phyloP scores from a whole-genome alignment of 2,888 invertebrate species.

The Fissipunctia ypsillon region DNA sequence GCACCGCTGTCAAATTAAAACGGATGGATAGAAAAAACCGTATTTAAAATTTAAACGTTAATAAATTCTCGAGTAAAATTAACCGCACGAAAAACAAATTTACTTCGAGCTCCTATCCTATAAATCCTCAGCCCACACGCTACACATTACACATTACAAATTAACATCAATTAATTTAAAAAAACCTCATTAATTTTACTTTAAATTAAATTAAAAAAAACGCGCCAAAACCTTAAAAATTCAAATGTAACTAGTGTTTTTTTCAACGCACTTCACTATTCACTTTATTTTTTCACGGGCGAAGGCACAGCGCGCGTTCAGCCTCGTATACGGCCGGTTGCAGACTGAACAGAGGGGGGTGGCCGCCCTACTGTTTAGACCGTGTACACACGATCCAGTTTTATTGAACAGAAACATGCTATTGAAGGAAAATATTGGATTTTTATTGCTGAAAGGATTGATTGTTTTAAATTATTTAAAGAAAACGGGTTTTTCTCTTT shows the following conservation, averaged over 20 bases:
- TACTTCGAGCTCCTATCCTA: constrained; percentile 52
- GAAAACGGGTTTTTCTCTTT: not conserved
- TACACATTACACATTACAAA: constrained; percentile 53
- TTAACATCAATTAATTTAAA: constrained; percentile 16
- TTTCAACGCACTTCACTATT: constrained; percentile 67
- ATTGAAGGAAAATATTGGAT: constrained; percentile 60
- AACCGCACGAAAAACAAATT: constrained; percentile 60
- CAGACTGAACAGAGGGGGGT: constrained; percentile 76
- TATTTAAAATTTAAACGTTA: constrained; percentile 45
- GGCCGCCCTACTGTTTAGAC: constrained; percentile 74
- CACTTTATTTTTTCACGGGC: constrained; percentile 65
- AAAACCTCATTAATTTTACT: constrained; percentile 39
- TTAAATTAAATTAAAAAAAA: not conserved
- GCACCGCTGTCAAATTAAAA: constrained; percentile 3
- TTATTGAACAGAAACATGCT: constrained; percentile 66
- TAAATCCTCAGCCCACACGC: constrained; percentile 63
- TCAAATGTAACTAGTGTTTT: constrained; percentile 63
- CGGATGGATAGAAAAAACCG: not conserved
- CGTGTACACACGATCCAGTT: constrained; percentile 65
- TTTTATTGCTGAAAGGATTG: constrained; percentile 62
- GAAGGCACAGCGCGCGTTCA: constrained; percentile 66
- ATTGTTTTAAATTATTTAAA: constrained; percentile 49
- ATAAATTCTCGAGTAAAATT: constrained; percentile 55
- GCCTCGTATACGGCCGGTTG: constrained; percentile 67
- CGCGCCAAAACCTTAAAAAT: constrained; percentile 48